Percentiles rank a stretch among this genome's conserved stretches.
Conservation (phyloP, 2,113 vertebrate species). For the crab-eating macaque (Macaca fascicularis) region T2T-MFA8v1.1 NC_088384.1:95449501-95450000, state of each 20-base stretch:
- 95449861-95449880: not conserved
- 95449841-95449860: not conserved
- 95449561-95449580: conserved; percentile 78
- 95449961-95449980: not conserved
- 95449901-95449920: not conserved
- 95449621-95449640: conserved; percentile 76
- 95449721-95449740: conserved; percentile 11
- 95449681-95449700: conserved; percentile 17
- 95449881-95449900: not conserved
- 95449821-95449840: not conserved
- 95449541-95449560: conserved; percentile 72
- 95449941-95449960: not conserved
- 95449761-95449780: conserved; percentile 1
- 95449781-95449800: not conserved
- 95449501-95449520: conserved; percentile 80
- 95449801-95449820: conserved; percentile 58
- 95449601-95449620: conserved; percentile 75
- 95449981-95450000: not conserved
- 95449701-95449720: conserved; percentile 28
- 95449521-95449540: conserved; percentile 77
- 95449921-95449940: not conserved
- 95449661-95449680: not conserved
- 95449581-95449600: conserved; percentile 80
- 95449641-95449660: conserved; percentile 24
- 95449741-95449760: conserved; percentile 43